Evolutionary conservation across 2,113 vertebrate species (phyloP).

Genomic region (Albula goreensis): DNA sequence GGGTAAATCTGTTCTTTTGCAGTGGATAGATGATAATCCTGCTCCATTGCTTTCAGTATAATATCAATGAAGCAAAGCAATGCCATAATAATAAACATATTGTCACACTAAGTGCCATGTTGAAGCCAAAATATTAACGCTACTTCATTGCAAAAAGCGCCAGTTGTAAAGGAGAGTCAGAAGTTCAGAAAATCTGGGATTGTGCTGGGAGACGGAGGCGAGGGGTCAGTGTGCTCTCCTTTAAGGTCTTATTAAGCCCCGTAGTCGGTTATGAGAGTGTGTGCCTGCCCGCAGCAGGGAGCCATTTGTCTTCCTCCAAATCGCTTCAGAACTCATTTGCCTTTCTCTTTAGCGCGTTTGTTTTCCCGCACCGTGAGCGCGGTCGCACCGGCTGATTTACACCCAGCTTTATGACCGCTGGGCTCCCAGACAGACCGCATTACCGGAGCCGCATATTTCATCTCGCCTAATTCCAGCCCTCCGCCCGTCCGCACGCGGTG

Average conservation of each 20-base stretch:
- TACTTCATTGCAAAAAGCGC: neutral
- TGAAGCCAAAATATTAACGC: neutral
- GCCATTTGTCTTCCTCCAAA: constrained; percentile 10
- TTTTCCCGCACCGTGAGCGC: neutral
- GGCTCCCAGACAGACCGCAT: constrained; percentile 3
- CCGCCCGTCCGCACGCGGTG: neutral
- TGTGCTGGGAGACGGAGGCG: neutral
- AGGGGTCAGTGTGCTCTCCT: neutral
- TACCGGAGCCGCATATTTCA: constrained; percentile 14
- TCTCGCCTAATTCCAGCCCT: neutral
- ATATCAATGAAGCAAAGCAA: neutral
- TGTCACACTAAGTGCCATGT: neutral
- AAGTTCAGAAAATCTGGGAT: too few species aligned
- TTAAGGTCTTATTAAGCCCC: neutral
- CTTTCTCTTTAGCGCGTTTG: constrained; percentile 1
- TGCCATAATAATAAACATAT: neutral
- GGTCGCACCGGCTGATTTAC: neutral
- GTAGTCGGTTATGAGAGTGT: neutral
- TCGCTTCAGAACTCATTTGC: neutral
- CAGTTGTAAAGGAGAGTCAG: neutral
- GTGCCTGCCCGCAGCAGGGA: neutral
- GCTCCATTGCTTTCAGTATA: neutral
- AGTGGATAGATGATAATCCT: too few species aligned
- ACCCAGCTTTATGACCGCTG: neutral
- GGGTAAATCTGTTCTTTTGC: too few species aligned